A percentile compares a stretch with the other conserved stretches of the same genome.
Evolutionary conservation across 2,797 vertebrate species (phyloP).

Genomic region (Monodelphis domestica): DNA sequence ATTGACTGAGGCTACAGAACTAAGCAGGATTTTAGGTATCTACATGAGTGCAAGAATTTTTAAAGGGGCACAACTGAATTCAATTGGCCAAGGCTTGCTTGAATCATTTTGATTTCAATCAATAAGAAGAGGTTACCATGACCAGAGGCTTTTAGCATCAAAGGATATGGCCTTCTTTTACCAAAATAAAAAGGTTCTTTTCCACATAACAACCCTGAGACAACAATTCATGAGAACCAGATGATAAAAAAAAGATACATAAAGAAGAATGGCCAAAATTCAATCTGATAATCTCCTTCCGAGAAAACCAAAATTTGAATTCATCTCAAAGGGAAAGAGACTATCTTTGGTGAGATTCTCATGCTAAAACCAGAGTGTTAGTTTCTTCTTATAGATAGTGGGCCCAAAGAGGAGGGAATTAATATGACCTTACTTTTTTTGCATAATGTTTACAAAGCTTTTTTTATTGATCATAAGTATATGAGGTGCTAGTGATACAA

Average conservation of each 20-base stretch:
- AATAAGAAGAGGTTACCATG: background rate
- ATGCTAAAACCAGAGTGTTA: background rate
- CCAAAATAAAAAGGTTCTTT: background rate
- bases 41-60: background rate
- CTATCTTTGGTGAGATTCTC: background rate
- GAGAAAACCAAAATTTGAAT: background rate
- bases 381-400: background rate
- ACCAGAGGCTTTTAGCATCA: background rate
- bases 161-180: background rate
- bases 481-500: background rate
- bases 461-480: background rate
- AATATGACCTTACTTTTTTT: background rate
- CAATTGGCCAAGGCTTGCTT: background rate
- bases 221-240: background rate
- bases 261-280: background rate
- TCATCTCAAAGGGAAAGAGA: background rate
- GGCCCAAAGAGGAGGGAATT: background rate
- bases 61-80: background rate
- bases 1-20: background rate
- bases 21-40: background rate
- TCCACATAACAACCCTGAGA: background rate
- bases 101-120: background rate
- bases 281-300: background rate
- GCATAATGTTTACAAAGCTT: background rate
- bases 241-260: background rate